Evolutionary conservation across 2,888 invertebrate genomes (phyloP), one percentile per base, ranked within the genome.

Genomic region (Andrena chrysosceles): DNA sequence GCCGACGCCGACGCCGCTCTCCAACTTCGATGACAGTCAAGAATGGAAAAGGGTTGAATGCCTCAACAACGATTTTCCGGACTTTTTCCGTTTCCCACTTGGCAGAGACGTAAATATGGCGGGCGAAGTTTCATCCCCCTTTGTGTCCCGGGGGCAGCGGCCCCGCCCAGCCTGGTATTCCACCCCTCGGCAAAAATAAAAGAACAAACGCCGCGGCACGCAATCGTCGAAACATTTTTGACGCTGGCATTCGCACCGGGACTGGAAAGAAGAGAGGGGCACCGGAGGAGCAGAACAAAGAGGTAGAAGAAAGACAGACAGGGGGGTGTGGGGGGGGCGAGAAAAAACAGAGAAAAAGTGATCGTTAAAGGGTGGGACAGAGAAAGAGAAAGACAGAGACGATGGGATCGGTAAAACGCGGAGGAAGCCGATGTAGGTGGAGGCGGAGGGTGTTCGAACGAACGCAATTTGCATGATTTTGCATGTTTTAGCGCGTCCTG

Each of bases 381-480:
- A 8, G 71, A 13, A 70, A 48, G 75, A 23, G 79, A 62, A 66
- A 76, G 68, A 82, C 74, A 56, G 62, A 64, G 49, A 48, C 72
- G 71, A 68, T n/a, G 77, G 74, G 83, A 83, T 87, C 85, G 85
- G 84, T 87, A 77, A 78, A 83, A 83, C 81, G 85, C 63, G 83
- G 88, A 89, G 88, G 87, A 88, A 86, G 81, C 76, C 77, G 66
- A 70, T 82, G 78, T 82, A 85, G 86, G 59, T 71, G 86, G 89
- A 77, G 86, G 85, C 68, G 80, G 81, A 85, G 81, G 81, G 90
- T 90, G 89, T 90, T 91, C 89, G 92, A 93, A 92, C 92, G 93
- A 93, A 93, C 92, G 93, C 89, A 93, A 93, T 93, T 93, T 93
- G 93, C 93, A 93, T 93, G 90, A 92, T 92, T 93, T 93, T 93